These are phyloP conservation scores for Aphidoletes aphidimyza DNA, from an alignment of 2,888 invertebrate species.

Conservation along the genomic window DNA sequence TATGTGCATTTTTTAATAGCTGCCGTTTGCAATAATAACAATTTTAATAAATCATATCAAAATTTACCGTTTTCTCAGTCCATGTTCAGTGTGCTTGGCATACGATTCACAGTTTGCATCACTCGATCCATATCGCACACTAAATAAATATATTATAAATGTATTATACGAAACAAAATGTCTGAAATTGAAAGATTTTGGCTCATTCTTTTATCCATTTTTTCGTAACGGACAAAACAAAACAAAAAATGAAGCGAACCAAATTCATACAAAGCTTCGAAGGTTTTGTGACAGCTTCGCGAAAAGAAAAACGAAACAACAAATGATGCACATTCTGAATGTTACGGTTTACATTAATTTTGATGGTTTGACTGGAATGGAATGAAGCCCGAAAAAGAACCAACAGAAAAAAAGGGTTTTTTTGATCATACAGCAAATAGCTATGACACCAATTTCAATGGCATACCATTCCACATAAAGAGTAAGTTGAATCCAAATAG, in stretches of 20 bases:
- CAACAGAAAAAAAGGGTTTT: too few species aligned
- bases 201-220: background rate
- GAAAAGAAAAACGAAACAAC: too few species aligned
- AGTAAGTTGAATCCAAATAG: too few species aligned
- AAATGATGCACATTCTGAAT: conserved; percentile 22
- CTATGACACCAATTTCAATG: too few species aligned
- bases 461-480: too few species aligned
- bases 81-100: too few species aligned
- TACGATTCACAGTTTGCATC: too few species aligned
- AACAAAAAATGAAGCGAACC: background rate
- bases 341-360: background rate
- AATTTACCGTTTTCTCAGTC: background rate
- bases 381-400: background rate
- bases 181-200: background rate
- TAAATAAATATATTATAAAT: background rate
- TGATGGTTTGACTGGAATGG: background rate
- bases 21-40: conserved; percentile 23
- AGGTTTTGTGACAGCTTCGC: background rate
- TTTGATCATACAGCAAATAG: too few species aligned
- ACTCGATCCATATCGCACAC: too few species aligned
- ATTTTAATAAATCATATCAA: conserved; percentile 22
- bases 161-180: too few species aligned
- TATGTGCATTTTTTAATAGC: background rate
- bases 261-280: background rate
- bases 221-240: background rate